Conservation (phyloP, 2,113 vertebrate genomes). For the Malurus elegans region DNA sequence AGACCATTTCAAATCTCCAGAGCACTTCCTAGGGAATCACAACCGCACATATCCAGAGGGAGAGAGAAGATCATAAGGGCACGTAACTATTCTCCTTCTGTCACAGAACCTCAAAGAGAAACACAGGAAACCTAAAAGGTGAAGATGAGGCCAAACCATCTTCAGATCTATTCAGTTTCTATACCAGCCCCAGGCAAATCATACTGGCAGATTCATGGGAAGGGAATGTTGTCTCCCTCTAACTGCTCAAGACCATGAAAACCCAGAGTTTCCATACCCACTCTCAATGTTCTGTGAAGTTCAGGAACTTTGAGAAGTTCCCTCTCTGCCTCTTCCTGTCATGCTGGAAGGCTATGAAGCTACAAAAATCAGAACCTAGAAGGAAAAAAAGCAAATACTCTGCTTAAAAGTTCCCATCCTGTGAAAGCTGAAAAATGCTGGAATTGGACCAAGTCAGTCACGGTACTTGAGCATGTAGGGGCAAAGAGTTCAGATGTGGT, state of each 20-base stretch:
- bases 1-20: not conserved
- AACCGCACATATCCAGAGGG: not conserved
- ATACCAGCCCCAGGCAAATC: not conserved
- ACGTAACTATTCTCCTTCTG: not conserved
- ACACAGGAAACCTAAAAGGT: not conserved
- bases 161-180: not conserved
- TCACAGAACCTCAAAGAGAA: not conserved
- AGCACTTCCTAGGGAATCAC: not conserved
- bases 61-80: not conserved
- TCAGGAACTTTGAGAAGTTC: not conserved
- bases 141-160: not conserved
- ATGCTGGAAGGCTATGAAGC: not conserved
- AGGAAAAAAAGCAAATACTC: not conserved
- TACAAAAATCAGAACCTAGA: not conserved
- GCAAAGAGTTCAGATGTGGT: not conserved
- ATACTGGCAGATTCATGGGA: not conserved
- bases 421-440: not conserved
- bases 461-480: not conserved
- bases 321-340: not conserved
- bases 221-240: not conserved
- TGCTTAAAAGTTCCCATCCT: not conserved
- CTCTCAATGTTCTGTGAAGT: not conserved
- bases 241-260: not conserved
- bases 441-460: not conserved
- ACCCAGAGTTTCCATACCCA: not conserved